Evolutionary conservation across 2,797 vertebrate genomes (phyloP), one percentile per base, ranked within the genome.

Genomic region (Fringilla coelebs): DNA sequence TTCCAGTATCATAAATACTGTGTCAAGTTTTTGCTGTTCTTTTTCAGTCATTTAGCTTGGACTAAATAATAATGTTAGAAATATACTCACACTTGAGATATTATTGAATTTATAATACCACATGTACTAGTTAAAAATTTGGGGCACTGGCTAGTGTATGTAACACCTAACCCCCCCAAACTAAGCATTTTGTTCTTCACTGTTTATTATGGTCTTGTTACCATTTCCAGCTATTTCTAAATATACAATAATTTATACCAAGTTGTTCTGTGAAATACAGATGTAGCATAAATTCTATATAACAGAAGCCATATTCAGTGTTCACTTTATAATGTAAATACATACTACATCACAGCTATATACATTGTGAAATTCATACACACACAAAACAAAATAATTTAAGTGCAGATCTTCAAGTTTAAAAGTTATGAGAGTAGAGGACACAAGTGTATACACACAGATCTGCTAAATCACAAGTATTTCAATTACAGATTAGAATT

Each of bases 211-310:
- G 43, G 34, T 90, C 63, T 45, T 55, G 36, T 58, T 82, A 78
- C 51, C 41, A 58, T 73, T 93, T 54, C 72, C 61, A 88, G 52
- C 19, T 82, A 89, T 84, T 93, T 87, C 34, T 79, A 94, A 91
- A 95, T 82, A 90, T 41, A 81, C 11, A 85, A 41, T 34, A 55
- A 73, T 76, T 71, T 82, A 60, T 82, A 54, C 41, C 6, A 1
- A 87, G 36, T 63, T 75, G 52, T 70, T 84, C 41, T 60, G 49
- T 54, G 52, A 93, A 93, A 82, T 61, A 83, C 75, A 83, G 60
- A 80, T 28, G 72, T 36, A 85, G 49, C 79, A 65, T 61, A 90
- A 93, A 85, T 80, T 82, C 52, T 61, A 13, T 36, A 40, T 45
- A 87, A 87, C 46, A 92, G 88, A 90, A 88, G 55, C 45, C 67